These are phyloP conservation scores for Magallana ariakensis DNA, from an alignment of 1,140 invertebrate species.

Conservation along the genomic window DNA sequence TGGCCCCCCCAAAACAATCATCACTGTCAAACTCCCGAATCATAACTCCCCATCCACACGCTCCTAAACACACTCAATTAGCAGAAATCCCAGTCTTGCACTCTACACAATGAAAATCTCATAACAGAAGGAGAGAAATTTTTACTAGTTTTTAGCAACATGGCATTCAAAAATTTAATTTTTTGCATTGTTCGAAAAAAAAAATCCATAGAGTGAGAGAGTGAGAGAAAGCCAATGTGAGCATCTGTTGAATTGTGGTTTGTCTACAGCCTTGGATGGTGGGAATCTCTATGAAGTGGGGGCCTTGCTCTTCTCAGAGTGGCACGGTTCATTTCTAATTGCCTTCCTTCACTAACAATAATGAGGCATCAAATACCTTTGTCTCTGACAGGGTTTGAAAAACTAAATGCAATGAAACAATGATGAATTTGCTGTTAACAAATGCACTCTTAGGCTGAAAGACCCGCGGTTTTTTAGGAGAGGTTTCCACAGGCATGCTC, in stretches of 20 bases:
- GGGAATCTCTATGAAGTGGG: conserved; percentile 4
- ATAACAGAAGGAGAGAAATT: neutral
- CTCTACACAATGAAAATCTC: neutral
- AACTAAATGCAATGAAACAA: conserved; percentile 38
- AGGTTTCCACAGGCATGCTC: neutral
- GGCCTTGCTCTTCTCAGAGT: conserved; percentile 28
- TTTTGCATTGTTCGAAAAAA: no score
- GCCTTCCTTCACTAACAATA: conserved; percentile 39
- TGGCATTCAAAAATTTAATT: no score
- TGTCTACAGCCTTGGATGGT: conserved; percentile 3
- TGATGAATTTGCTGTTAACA: conserved; percentile 31
- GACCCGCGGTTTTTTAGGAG: neutral
- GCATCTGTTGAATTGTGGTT: conserved; percentile 1
- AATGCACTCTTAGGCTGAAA: neutral
- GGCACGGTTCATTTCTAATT: conserved; percentile 43
- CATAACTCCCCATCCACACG: conserved; percentile 14
- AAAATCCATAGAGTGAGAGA: no score
- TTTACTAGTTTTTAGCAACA: no score
- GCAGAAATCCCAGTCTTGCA: neutral
- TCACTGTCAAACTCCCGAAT: conserved; percentile 24
- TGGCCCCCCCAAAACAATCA: conserved; percentile 2
- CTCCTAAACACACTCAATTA: conserved; percentile 26
- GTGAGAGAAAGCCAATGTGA: neutral
- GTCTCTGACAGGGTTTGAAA: conserved; percentile 24
- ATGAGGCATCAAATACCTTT: conserved; percentile 37